These are phyloP conservation scores for Leptinotarsa tumamoca DNA, from an alignment of 2,888 invertebrate genomes.

Conservation along the genomic window DNA sequence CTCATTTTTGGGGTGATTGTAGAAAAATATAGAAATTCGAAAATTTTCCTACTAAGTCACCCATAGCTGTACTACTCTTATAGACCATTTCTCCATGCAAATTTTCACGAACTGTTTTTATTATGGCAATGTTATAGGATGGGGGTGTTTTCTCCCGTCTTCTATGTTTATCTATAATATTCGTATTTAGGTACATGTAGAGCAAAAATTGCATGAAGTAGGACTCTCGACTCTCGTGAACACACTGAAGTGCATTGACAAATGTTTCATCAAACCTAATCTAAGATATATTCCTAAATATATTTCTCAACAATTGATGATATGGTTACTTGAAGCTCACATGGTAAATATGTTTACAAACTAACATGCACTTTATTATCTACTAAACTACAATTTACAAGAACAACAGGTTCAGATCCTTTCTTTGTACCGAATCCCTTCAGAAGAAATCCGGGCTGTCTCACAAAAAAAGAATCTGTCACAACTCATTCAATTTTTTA, in stretches of 20 bases:
- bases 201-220: constrained; percentile 57
- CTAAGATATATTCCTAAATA: constrained; percentile 38
- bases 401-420: constrained; percentile 36
- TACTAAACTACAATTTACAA: constrained; percentile 41
- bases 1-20: constrained; percentile 21
- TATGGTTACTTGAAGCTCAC: constrained; percentile 61
- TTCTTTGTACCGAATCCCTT: constrained; percentile 45
- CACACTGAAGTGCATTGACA: constrained; percentile 58
- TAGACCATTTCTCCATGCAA: constrained; percentile 12
- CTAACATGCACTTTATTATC: constrained; percentile 37
- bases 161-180: constrained; percentile 39
- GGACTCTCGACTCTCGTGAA: constrained; percentile 38
- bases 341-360: constrained; percentile 36
- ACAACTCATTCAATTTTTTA: constrained; percentile 33
- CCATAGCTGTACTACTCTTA: neutral
- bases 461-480: constrained; percentile 49
- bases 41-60: neutral
- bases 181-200: constrained; percentile 61
- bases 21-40: neutral
- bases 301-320: constrained; percentile 51
- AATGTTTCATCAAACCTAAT: constrained; percentile 49
- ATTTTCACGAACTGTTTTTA: neutral
- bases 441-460: constrained; percentile 51
- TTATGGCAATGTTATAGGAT: constrained; percentile 31
- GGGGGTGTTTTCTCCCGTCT: constrained; percentile 19